Base-by-base conservation (phyloP, 2,797 vertebrate species). In the Pseudochaenichthys georgianus region DNA sequence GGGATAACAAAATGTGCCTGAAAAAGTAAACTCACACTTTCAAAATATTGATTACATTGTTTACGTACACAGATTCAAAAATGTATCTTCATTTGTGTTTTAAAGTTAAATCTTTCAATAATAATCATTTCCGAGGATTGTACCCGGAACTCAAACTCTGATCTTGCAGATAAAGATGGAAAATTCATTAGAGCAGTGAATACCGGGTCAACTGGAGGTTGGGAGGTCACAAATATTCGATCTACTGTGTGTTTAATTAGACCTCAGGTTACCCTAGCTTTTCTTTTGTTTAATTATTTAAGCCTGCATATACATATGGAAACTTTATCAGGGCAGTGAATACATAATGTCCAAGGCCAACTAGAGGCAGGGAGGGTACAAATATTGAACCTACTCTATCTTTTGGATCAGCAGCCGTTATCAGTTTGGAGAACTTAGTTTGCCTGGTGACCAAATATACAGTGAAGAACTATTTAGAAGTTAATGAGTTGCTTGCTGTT, bases 221-320 rank as follows among this genome's bases (percentile, higher is more conserved):
- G 47, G 17, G 13, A 65, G 77, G 77, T 63, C 59, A 75, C 42
- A 65, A 62, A 72, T 74, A 79, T 75, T 65, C 38, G n/a, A 70
- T 67, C 43, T 9, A 12, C 45, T 60, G 38, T 69, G 19, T 31
- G 53, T 53, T 52, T 48, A 48, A 70, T 70, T 47, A 75, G 75
- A 58, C 66, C 41, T 43, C 50, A 59, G 50, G 43, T 63, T 62
- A 62, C 52, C 67, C 68, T 34, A 38, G 66, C 73, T 77, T 71
- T 64, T 48, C 60, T 55, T 47, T 73, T 70, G 58, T 45, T 74
- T 8, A 80, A 77, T 80, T 80, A 70, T 82, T 82, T 64, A 64
- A 70, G 55, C 46, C 54, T 74, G 66, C 19, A 8, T 55, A 69
- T 73, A 72, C 81, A 81, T 79, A 65, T 81, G 62, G 75, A 76